A percentile compares a stretch with the other conserved stretches of the same genome.
phyloP scores from a whole-genome alignment of 2,888 invertebrate species.

The Calameuta idolon region DNA sequence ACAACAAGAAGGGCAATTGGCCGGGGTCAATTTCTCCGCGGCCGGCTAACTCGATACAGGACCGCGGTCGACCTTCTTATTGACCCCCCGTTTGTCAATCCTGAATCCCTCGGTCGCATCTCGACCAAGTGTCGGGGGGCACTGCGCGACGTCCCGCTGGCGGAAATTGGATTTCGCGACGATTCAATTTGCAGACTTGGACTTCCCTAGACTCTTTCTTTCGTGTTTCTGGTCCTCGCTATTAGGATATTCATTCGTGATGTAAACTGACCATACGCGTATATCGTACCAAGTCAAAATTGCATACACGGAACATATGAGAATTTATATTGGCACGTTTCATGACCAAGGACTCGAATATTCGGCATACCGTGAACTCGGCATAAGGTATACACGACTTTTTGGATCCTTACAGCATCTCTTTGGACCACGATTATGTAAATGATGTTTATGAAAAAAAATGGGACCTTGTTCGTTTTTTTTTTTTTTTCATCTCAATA shows the following conservation, averaged over 20 bases:
- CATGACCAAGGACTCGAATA: background rate
- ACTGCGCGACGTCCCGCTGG: background rate
- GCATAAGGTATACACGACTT: background rate
- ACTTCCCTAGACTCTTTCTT: background rate
- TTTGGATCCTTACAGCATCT: no score
- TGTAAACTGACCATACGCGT: background rate
- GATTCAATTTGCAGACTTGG: background rate
- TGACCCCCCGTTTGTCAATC: slow-evolving; percentile 39
- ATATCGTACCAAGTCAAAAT: background rate
- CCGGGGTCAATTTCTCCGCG: slow-evolving; percentile 49
- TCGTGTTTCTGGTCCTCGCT: background rate
- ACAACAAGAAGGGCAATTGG: slow-evolving; percentile 34
- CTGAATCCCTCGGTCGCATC: slow-evolving; percentile 16
- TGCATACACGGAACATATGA: background rate
- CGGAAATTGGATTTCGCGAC: background rate
- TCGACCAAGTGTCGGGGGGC: background rate
- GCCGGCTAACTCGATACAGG: slow-evolving; percentile 43
- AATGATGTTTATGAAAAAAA: background rate
- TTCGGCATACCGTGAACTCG: background rate
- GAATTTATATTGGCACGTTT: background rate
- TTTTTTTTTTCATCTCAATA: background rate
- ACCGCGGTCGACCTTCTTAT: slow-evolving; percentile 29
- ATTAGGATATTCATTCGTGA: background rate
- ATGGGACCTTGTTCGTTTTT: slow-evolving; percentile 22
- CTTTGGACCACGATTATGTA: background rate